Conservation (phyloP, 1,140 invertebrate species). For the Planococcus citri region DNA sequence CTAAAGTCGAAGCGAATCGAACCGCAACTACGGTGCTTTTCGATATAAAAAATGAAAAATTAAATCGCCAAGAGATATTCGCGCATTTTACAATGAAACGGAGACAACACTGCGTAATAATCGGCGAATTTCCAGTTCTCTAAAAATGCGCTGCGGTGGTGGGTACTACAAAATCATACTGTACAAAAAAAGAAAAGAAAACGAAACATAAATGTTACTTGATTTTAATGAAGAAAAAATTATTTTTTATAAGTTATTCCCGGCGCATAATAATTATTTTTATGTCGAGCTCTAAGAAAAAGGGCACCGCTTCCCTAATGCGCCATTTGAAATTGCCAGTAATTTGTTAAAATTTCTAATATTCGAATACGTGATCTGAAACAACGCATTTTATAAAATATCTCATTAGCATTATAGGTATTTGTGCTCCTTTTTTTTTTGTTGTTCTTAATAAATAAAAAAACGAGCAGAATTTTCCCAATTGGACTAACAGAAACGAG, state of each 20-base stretch:
- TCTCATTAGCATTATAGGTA: neutral
- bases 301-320: neutral
- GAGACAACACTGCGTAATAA: too few species aligned
- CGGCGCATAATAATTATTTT: neutral
- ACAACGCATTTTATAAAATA: neutral
- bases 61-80: too few species aligned
- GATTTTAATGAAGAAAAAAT: neutral
- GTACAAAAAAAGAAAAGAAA: neutral
- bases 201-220: neutral
- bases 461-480: too few species aligned
- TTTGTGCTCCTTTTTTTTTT: too few species aligned
- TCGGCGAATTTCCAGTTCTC: too few species aligned
- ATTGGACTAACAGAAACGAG: too few species aligned
- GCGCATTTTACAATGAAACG: too few species aligned
- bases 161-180: neutral
- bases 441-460: too few species aligned
- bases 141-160: too few species aligned
- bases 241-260: neutral
- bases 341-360: conserved; percentile 4
- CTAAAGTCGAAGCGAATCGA: too few species aligned
- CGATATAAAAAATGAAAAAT: too few species aligned
- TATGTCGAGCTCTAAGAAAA: neutral
- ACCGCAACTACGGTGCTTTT: too few species aligned
- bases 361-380: conserved; percentile 6
- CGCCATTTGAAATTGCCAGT: neutral